These are phyloP conservation scores for Dasysyrphus albostriatus DNA, from an alignment of 2,888 invertebrate species.

Conservation along the genomic window DNA sequence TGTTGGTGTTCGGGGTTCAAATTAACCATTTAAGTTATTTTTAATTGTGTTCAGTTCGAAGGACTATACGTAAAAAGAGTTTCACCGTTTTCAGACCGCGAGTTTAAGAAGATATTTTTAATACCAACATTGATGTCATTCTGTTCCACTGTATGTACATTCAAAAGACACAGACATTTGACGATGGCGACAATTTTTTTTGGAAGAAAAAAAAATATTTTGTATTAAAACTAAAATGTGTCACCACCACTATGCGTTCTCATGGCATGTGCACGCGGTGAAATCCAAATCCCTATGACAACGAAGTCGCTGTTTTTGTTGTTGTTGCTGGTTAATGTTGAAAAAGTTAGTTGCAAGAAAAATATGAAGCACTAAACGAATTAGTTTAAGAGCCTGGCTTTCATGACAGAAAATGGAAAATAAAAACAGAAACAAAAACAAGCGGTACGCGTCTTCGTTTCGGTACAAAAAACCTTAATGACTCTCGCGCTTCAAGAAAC, in stretches of 20 bases:
- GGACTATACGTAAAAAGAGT: no score
- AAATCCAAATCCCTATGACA: slow-evolving; percentile 60
- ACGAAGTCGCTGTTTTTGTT: slow-evolving; percentile 5
- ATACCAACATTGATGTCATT: not conserved
- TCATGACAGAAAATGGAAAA: slow-evolving; percentile 47
- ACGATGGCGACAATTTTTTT: slow-evolving; percentile 39
- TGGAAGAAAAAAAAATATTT: slow-evolving; percentile 20
- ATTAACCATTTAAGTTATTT: no score
- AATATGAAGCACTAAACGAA: slow-evolving; percentile 65
- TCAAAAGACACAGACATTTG: slow-evolving; percentile 27
- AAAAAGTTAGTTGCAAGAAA: slow-evolving; percentile 26
- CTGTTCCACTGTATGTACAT: not conserved
- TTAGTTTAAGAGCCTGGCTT: slow-evolving; percentile 70
- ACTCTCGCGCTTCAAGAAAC: slow-evolving; percentile 53
- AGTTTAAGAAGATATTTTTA: not conserved
- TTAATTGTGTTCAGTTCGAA: no score
- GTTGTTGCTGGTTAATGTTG: not conserved
- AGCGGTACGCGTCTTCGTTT: slow-evolving; percentile 51
- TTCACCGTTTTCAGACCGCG: no score
- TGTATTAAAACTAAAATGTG: slow-evolving; percentile 46
- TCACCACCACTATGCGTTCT: slow-evolving; percentile 59
- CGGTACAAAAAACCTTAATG: slow-evolving; percentile 67
- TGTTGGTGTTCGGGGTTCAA: no score
- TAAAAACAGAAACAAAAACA: not conserved
- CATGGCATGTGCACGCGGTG: slow-evolving; percentile 43